Evolutionary conservation across 2,888 invertebrate species (phyloP).

Genomic region (Caradrina clavipalpis): DNA sequence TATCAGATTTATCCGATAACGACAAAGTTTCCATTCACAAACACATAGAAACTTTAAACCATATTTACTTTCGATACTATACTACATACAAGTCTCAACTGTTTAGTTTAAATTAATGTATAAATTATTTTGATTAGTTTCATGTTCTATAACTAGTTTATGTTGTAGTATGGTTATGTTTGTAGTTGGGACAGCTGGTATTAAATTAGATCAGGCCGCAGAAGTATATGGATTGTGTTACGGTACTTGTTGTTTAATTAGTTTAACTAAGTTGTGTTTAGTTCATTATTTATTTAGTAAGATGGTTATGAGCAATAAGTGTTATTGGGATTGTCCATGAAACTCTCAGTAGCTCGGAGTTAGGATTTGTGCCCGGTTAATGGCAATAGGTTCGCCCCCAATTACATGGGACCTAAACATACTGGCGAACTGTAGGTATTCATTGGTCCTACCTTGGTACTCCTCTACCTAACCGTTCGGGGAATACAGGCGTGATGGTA

Average conservation of each 20-base stretch:
- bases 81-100: conserved; percentile 16
- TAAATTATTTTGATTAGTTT: conserved; percentile 52
- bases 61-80: conserved; percentile 17
- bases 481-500: too few species aligned
- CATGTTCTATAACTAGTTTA: conserved; percentile 27
- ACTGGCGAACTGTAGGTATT: too few species aligned
- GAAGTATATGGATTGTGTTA: conserved; percentile 25
- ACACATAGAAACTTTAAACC: not conserved
- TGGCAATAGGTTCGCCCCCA: too few species aligned
- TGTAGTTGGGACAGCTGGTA: conserved; percentile 37
- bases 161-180: conserved; percentile 28
- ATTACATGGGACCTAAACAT: too few species aligned
- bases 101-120: conserved; percentile 35
- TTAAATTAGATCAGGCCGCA: conserved; percentile 27
- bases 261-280: conserved; percentile 1
- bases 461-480: too few species aligned
- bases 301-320: too few species aligned
- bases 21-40: not conserved
- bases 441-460: too few species aligned
- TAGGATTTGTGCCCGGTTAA: too few species aligned
- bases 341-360: too few species aligned
- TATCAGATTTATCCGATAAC: too few species aligned
- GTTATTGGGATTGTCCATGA: too few species aligned
- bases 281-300: not conserved
- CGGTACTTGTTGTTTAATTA: not conserved